Evolutionary conservation across 1,140 invertebrate genomes (phyloP).

Genomic region (Ganaspis sp.): DNA sequence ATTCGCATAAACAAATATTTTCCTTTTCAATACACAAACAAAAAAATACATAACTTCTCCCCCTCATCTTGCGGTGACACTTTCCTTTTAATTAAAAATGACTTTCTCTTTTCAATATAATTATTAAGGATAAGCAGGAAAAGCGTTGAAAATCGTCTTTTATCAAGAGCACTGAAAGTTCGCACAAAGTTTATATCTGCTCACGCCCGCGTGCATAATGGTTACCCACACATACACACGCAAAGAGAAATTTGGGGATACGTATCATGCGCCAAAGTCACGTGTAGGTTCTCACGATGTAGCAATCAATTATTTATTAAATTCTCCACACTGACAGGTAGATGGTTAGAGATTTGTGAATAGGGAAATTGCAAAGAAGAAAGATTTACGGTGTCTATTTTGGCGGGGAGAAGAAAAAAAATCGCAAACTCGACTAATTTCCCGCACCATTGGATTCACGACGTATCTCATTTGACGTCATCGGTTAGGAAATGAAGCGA

Average conservation of each 20-base stretch:
- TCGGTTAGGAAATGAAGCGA: constrained; percentile 14
- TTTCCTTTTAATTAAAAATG: no score
- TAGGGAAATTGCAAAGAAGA: not conserved
- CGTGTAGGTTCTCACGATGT: constrained; percentile 13
- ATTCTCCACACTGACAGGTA: constrained; percentile 2
- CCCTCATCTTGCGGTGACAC: no score
- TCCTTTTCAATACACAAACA: no score
- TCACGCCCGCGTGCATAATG: not conserved
- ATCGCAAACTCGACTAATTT: not conserved
- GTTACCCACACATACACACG: not conserved
- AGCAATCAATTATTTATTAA: constrained; percentile 29
- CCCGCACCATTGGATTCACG: not conserved
- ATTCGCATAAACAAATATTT: no score
- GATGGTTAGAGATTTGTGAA: not conserved
- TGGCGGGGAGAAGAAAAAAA: not conserved
- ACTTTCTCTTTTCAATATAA: no score
- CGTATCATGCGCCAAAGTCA: constrained; percentile 17
- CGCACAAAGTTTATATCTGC: not conserved
- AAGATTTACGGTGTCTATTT: not conserved
- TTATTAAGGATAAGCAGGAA: no score
- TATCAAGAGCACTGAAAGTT: no score
- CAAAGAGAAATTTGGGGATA: not conserved
- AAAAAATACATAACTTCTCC: no score
- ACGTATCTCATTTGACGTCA: constrained; percentile 14
- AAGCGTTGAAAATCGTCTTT: no score